Evolutionary conservation across 2,888 invertebrate genomes (phyloP).

Genomic region (Tubiluchus corallicola): DNA sequence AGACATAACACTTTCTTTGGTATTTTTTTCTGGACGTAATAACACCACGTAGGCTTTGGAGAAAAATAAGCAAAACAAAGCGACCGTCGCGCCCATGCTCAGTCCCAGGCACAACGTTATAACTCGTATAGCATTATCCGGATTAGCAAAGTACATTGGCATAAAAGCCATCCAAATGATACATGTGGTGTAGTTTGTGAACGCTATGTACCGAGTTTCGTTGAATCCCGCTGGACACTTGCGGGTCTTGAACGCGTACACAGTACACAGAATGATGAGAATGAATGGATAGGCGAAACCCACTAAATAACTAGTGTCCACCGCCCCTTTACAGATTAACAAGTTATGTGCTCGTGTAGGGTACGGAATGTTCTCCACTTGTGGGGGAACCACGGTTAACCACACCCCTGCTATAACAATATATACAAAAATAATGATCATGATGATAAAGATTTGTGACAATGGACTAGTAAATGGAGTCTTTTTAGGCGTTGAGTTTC

Average conservation of each 20-base stretch:
- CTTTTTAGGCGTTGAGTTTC: slow-evolving; percentile 22
- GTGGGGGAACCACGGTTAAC: slow-evolving; percentile 33
- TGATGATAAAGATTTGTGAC: slow-evolving; percentile 35
- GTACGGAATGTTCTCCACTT: slow-evolving; percentile 25
- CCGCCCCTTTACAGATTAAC: slow-evolving; percentile 30
- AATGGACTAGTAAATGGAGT: slow-evolving; percentile 29
- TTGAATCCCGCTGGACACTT: slow-evolving; percentile 41
- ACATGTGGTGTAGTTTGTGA: slow-evolving; percentile 38
- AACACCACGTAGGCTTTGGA: slow-evolving; percentile 39
- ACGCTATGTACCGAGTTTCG: slow-evolving; percentile 37
- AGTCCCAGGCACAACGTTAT: slow-evolving; percentile 36
- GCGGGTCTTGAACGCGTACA: slow-evolving; percentile 38
- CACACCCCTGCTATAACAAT: slow-evolving; percentile 33
- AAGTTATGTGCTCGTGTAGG: slow-evolving; percentile 24
- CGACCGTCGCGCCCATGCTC: slow-evolving; percentile 36
- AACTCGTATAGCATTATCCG: slow-evolving; percentile 33
- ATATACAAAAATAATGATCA: slow-evolving; percentile 31
- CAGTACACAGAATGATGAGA: slow-evolving; percentile 35
- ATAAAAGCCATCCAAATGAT: slow-evolving; percentile 39
- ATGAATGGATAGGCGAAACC: slow-evolving; percentile 36
- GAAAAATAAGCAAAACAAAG: slow-evolving; percentile 35
- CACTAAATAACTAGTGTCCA: slow-evolving; percentile 33
- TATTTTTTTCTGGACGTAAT: slow-evolving; percentile 38
- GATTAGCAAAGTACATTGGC: slow-evolving; percentile 35
- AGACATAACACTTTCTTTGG: slow-evolving; percentile 38